Conservation (phyloP, 2,888 invertebrate species). For the Philonicus albiceps region DNA sequence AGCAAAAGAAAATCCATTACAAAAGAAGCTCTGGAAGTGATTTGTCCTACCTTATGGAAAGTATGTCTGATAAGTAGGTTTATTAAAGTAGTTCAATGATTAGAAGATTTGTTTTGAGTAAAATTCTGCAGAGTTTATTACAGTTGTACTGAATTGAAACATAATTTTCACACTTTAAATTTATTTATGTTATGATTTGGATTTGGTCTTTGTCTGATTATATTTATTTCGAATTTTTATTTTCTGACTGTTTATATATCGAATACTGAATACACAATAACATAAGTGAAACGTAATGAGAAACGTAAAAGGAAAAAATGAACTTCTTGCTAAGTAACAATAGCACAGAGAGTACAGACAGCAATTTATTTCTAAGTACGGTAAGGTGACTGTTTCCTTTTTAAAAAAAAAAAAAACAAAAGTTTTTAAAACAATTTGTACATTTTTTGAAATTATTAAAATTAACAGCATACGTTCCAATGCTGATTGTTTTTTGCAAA, state of each 20-base stretch:
- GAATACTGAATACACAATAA: background rate
- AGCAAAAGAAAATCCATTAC: slow-evolving; percentile 1
- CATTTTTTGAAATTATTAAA: slow-evolving; percentile 15
- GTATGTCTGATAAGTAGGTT: slow-evolving; percentile 39
- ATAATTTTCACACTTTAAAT: background rate
- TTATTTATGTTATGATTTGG: slow-evolving; percentile 21
- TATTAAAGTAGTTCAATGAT: slow-evolving; percentile 35
- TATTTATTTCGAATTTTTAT: background rate
- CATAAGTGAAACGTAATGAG: slow-evolving; percentile 29
- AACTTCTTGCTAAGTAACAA: slow-evolving; percentile 12
- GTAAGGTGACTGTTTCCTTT: slow-evolving; percentile 8
- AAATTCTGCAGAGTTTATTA: slow-evolving; percentile 17
- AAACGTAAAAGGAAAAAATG: background rate
- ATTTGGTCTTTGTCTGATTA: slow-evolving; percentile 12
- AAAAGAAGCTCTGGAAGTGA: slow-evolving; percentile 36
- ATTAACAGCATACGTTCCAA: slow-evolving; percentile 28
- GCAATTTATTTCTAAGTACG: slow-evolving; percentile 34
- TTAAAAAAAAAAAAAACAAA: background rate
- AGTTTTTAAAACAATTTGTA: background rate
- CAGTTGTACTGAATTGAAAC: background rate
- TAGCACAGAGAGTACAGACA: slow-evolving; percentile 41
- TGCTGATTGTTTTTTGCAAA: background rate
- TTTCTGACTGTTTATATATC: slow-evolving; percentile 8
- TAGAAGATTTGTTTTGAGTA: slow-evolving; percentile 35
- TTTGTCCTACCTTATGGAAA: slow-evolving; percentile 44